Percentiles rank a stretch among this genome's conserved stretches.
Conservation (phyloP, 2,113 vertebrate genomes). For the Puffinus mauretanicus region DNA sequence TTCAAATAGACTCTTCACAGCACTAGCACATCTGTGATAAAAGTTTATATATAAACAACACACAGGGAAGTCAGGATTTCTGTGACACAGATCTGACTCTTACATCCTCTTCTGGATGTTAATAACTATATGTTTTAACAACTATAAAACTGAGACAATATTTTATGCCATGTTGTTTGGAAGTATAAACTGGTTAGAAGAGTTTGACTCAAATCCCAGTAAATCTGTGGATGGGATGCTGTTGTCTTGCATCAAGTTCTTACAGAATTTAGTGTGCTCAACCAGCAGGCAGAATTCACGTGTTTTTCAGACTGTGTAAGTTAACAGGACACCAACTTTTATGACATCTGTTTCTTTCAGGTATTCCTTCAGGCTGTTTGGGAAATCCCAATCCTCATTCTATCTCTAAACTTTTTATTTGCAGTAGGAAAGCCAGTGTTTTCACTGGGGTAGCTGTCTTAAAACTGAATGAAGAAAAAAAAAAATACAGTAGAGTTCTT, state of each 20-base stretch:
- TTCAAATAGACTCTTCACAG: neutral
- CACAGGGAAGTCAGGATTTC: neutral
- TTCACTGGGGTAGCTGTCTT: neutral
- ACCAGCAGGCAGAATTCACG: neutral
- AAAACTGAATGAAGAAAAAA: neutral
- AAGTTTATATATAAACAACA: neutral
- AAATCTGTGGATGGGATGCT: neutral
- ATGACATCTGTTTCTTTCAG: neutral
- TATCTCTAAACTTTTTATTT: neutral
- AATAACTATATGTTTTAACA: neutral
- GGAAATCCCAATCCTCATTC: neutral
- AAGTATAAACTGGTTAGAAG: neutral
- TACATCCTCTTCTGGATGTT: neutral
- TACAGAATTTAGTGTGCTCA: neutral
- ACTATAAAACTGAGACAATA: neutral
- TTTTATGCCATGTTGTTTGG: neutral
- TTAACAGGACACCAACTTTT: neutral
- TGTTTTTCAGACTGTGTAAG: neutral
- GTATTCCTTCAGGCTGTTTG: neutral
- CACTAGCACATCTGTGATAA: neutral
- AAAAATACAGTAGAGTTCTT: neutral
- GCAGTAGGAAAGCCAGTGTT: neutral
- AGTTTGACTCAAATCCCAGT: neutral
- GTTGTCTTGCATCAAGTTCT: neutral
- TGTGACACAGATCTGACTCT: neutral